Base-by-base conservation (phyloP, 2,888 invertebrate genomes). In the Epinotia nisella region DNA sequence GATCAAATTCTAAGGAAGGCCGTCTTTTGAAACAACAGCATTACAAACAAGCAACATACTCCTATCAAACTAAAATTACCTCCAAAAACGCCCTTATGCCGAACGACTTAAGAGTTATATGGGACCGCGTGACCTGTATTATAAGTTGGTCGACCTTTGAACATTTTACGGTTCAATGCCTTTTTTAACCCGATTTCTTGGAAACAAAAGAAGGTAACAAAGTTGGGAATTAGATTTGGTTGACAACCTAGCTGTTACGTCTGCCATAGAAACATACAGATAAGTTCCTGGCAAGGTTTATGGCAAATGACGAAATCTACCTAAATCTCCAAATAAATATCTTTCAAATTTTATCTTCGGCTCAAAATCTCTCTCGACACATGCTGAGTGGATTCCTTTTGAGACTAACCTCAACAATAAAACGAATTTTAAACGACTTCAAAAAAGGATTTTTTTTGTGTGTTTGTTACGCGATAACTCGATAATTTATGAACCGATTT, bases 181-280 rank as follows among this genome's bases (percentile, higher is more conserved):
- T 67, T 62, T 72, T 68, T 72, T 72, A 67, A 72, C 72, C 67
- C 56, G 61, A 72, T 72, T 72, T 68, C 61, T 68, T 53, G n/a
- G 70, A 67, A 72, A 72, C 61, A 72, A 72, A 72, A 72, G 61
- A 68, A 61, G n/a, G 61, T 68, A 68, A 68, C 72, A 62, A 60
- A 71, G 53, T 60, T 19, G 15, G 17, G 61, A 72, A 72, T 72
- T 67, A 45, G 66, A 66, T 71, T 71, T 60, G 60, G 60, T 66
- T 19, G 24, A 60, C 41, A 62, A 65, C 58, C 58, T 71, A 49
- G 56, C 45, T 41, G 56, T 56, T 29, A 15, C 49, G 49, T 56
- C 56, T 70, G 17, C 41, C 51, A 7, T 51, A 51, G 15, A 49
- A 15, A 15, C n/a, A 3, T 2, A 39, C 7, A 35, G 35, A 35